Conservation (phyloP, 2,797 vertebrate species). For the Etheostoma nigrum region DNA sequence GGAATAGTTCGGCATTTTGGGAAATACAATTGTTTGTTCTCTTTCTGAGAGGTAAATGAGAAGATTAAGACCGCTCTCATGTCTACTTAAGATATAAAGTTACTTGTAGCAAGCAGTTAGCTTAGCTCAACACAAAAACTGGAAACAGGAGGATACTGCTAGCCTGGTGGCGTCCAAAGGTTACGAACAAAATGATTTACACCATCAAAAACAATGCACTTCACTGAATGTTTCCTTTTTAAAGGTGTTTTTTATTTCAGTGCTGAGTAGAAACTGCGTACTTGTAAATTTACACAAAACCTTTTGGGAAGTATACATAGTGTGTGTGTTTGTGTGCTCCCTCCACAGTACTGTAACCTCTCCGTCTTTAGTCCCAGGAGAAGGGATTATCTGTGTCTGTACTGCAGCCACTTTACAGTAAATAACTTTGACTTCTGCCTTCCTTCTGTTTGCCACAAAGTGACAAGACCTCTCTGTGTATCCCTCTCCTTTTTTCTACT, state of each 20-base stretch:
- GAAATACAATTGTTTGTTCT: background rate
- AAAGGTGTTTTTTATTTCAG: background rate
- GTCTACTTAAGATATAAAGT: background rate
- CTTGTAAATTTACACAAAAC: background rate
- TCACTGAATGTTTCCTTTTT: background rate
- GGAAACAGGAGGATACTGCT: background rate
- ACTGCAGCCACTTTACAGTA: conserved; percentile 62
- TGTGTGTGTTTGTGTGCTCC: too few species aligned
- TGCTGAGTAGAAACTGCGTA: background rate
- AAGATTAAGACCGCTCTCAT: background rate
- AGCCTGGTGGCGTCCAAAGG: background rate
- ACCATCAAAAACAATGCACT: too few species aligned
- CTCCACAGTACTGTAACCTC: conserved; percentile 39
- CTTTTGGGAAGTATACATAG: background rate
- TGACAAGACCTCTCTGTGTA: conserved; percentile 45
- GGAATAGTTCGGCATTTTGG: background rate
- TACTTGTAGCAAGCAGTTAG: background rate
- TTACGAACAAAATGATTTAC: too few species aligned
- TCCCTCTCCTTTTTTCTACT: conserved; percentile 12
- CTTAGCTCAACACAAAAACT: background rate
- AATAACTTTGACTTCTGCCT: conserved; percentile 68
- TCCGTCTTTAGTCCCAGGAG: conserved; percentile 61
- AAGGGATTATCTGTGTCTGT: conserved; percentile 65
- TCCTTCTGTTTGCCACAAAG: conserved; percentile 58
- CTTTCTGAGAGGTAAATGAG: background rate